phyloP scores from a whole-genome alignment of 1,140 invertebrate genomes.

The Wiebesia pumilae region DNA sequence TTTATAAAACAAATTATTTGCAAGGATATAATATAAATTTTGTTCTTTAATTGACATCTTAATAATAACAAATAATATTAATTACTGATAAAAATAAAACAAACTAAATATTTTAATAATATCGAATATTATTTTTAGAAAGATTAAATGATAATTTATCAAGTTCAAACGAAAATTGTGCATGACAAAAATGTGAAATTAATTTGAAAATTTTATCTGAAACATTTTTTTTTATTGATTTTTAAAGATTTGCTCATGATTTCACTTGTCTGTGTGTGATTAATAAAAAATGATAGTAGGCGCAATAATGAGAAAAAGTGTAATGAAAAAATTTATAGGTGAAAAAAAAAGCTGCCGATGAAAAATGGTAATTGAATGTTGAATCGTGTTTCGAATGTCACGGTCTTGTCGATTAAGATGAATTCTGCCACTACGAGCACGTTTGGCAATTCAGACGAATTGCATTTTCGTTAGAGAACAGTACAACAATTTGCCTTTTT shows the following conservation, averaged over 20 bases:
- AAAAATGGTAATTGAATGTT: constrained; percentile 45
- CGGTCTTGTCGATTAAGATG: constrained; percentile 43
- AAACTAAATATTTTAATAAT: constrained; percentile 1
- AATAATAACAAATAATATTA: constrained; percentile 33
- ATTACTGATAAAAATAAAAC: constrained; percentile 31
- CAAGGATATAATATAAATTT: not conserved
- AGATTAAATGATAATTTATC: not conserved
- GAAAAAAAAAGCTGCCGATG: constrained; percentile 44
- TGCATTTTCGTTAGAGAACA: constrained; percentile 76
- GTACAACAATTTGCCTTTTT: constrained; percentile 93
- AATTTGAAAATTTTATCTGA: not conserved
- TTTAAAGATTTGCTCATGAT: constrained; percentile 32
- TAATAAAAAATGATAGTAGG: constrained; percentile 31
- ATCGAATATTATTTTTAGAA: not conserved
- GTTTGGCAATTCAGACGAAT: constrained; percentile 14
- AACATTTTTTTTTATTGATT: constrained; percentile 15
- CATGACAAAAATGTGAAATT: not conserved
- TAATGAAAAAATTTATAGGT: constrained; percentile 23
- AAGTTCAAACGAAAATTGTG: constrained; percentile 11
- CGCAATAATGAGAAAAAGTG: constrained; percentile 39
- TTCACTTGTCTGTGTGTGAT: constrained; percentile 52
- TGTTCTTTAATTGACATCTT: constrained; percentile 3
- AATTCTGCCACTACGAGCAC: constrained; percentile 32
- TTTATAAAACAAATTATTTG: not conserved
- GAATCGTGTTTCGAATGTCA: constrained; percentile 38